Evolutionary conservation across 2,113 vertebrate species (phyloP), one percentile per base, ranked within the genome.

Genomic region (Brachyhypopomus occidentalis): DNA sequence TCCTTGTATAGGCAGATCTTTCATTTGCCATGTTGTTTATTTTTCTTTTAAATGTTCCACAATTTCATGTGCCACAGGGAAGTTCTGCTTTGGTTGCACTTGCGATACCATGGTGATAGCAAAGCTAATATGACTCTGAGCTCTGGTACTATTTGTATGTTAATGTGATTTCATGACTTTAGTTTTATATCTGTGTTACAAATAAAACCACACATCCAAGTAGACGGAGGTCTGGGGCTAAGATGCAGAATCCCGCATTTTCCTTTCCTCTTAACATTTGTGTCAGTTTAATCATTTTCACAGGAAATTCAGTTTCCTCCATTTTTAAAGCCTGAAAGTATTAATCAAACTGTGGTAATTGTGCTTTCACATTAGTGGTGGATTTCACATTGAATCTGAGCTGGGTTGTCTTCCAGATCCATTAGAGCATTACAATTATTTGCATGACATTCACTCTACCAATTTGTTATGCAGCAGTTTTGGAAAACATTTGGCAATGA

Each of bases 1-100:
- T 56, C 66, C 20, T 80, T 17, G 38, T 67, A 45, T 60, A 81
- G 22, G n/a, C 20, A 34, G 11, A 59, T 74, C 76, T 81, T 73
- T 62, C 62, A 78, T 19, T 73, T 34, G 45, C 45, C 12, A 52
- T 52, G 9, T 41, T 41, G 41, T n/a, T 19, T 2, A 27, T 80
- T 23, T 72, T 79, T 63, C 14, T 3, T 17, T 30, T n/a, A 38
- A 72, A 62, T 56, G 27, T 73, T 25, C n/a, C 64, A 78, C 14
- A 71, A 77, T 70, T n/a, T 19, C 17, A 30, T 38, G 58, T 14
- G 27, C 22, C 19, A 52, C 64, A 77, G 66, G 64, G 64, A 71
- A 48, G 23, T 52, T 59, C 12, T 34, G 45, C 45, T 14, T 14
- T 1, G 12, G 45, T 14, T 52, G 7, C 45, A 14, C 12, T 64